Conservation (phyloP, 2,888 invertebrate species). For the Chorisops tibialis region DNA sequence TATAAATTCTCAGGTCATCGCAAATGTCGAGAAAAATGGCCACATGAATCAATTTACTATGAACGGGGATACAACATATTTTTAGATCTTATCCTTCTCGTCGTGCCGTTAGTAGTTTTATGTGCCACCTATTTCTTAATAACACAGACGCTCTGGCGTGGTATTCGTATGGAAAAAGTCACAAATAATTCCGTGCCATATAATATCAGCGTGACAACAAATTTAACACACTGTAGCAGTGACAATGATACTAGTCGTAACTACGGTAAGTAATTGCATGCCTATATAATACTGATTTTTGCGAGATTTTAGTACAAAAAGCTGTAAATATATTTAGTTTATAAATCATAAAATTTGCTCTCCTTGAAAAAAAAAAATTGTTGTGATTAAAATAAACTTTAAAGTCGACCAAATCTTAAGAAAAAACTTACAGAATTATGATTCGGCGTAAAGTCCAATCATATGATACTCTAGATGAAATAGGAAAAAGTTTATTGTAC, state of each 20-base stretch:
- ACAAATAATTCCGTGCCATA: not conserved
- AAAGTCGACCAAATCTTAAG: no score
- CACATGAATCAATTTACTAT: slow-evolving; percentile 56
- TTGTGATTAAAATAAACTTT: no score
- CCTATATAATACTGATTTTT: no score
- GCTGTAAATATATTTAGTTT: no score
- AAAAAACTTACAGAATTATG: no score
- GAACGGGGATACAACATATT: slow-evolving; percentile 65
- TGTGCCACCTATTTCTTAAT: slow-evolving; percentile 63
- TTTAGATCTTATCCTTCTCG: slow-evolving; percentile 61
- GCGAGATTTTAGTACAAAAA: no score
- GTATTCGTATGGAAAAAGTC: slow-evolving; percentile 47
- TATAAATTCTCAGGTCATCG: slow-evolving; percentile 53
- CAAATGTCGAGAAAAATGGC: slow-evolving; percentile 64
- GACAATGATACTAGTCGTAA: not conserved
- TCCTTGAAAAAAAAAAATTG: no score
- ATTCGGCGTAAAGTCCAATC: no score
- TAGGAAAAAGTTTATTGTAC: no score
- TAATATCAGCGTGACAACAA: not conserved
- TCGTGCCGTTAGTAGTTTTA: slow-evolving; percentile 64
- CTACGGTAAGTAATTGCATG: slow-evolving; percentile 16
- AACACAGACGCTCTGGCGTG: slow-evolving; percentile 47
- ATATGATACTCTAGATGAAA: no score
- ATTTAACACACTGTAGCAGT: not conserved
- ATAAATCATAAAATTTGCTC: no score